phyloP scores from a whole-genome alignment of 2,888 invertebrate genomes.

The Belgica antarctica region DNA sequence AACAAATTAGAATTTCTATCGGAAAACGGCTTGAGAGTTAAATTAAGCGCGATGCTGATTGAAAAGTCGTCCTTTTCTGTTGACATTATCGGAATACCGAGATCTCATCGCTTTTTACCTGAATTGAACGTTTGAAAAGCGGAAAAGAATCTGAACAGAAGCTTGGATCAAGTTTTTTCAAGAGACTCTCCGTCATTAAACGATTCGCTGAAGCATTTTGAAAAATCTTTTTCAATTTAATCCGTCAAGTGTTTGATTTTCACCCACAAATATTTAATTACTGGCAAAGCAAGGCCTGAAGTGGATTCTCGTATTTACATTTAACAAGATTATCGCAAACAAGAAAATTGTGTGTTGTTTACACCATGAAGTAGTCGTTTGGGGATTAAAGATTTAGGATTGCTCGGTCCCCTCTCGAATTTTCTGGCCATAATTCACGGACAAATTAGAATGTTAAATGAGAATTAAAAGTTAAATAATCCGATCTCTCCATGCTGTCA shows the following conservation, averaged over 20 bases:
- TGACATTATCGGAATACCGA: constrained; percentile 1
- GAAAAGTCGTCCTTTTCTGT: neutral
- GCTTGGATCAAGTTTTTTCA: neutral
- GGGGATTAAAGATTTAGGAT: constrained; percentile 18
- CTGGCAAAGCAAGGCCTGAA: neutral
- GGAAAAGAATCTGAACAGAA: neutral
- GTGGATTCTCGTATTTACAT: neutral
- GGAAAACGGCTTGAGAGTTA: neutral
- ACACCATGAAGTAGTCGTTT: constrained; percentile 12
- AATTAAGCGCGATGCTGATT: constrained; percentile 29
- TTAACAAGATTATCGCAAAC: constrained; percentile 18
- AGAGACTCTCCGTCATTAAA: constrained; percentile 1
- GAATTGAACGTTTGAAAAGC: neutral
- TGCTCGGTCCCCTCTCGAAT: neutral
- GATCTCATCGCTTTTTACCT: constrained; percentile 22
- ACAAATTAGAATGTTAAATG: constrained; percentile 27
- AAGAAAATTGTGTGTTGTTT: neutral
- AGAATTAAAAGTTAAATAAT: constrained; percentile 7
- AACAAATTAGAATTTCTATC: neutral
- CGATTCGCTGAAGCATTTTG: neutral
- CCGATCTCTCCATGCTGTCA: constrained; percentile 19
- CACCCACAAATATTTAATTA: constrained; percentile 33
- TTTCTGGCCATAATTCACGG: constrained; percentile 29
- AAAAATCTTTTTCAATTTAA: neutral
- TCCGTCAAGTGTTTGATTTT: neutral